Conservation (phyloP, 1,140 invertebrate genomes). For the Drosophila burlai region DNA sequence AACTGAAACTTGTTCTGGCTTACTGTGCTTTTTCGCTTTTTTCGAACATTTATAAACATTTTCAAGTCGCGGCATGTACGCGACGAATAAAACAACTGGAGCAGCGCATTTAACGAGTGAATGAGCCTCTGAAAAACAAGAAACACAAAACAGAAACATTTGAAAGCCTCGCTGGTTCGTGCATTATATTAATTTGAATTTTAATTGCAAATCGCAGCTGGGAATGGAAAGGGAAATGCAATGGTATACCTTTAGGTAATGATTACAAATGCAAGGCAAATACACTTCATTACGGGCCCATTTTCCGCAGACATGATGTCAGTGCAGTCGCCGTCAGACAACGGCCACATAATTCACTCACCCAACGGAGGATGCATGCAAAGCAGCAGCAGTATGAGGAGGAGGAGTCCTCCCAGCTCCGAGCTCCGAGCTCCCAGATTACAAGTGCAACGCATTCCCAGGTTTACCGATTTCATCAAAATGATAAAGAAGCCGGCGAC, state of each 20-base stretch:
- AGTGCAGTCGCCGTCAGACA: constrained; percentile 51
- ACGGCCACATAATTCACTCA: constrained; percentile 76
- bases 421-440: constrained; percentile 40
- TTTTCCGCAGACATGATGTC: constrained; percentile 67
- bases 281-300: constrained; percentile 80
- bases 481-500: constrained; percentile 74
- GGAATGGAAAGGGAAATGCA: constrained; percentile 13
- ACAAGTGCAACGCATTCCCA: constrained; percentile 83
- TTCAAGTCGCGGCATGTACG: constrained; percentile 55
- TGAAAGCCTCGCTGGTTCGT: constrained; percentile 58
- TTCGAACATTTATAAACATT: constrained; percentile 41
- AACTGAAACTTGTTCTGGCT: constrained; percentile 68
- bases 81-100: constrained; percentile 60
- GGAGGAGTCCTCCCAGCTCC: constrained; percentile 8
- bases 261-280: constrained; percentile 75
- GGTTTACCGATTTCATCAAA: constrained; percentile 79
- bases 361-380: constrained; percentile 59
- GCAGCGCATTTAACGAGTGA: constrained; percentile 62
- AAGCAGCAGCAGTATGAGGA: constrained; percentile 31
- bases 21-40: constrained; percentile 51
- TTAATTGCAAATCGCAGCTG: constrained; percentile 76
- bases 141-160: constrained; percentile 38
- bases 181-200: constrained; percentile 79
- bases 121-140: constrained; percentile 20
- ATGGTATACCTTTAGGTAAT: constrained; percentile 9